phyloP scores from a whole-genome alignment of 2,797 vertebrate genomes.

The Ispidina picta region DNA sequence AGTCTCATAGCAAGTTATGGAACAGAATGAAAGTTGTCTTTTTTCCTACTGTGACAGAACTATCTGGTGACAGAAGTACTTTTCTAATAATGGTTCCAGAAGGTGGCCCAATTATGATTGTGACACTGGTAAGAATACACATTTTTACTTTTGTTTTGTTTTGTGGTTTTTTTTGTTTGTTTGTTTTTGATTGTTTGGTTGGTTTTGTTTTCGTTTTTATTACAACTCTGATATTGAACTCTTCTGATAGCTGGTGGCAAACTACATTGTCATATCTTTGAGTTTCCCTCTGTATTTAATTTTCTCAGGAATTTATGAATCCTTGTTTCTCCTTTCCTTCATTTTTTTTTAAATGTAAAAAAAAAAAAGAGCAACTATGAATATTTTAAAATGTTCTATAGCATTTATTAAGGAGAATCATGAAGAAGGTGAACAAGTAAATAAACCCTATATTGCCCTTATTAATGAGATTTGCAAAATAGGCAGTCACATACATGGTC shows the following conservation, averaged over 20 bases:
- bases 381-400: neutral
- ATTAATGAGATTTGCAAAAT: neutral
- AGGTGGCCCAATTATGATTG: neutral
- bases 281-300: neutral
- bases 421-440: neutral
- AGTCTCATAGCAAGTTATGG: neutral
- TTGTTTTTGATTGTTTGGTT: too few relatives aligned
- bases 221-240: neutral
- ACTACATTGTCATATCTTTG: neutral
- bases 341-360: neutral
- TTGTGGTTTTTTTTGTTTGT: too few relatives aligned
- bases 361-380: neutral
- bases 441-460: neutral
- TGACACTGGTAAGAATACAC: neutral
- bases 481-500: neutral
- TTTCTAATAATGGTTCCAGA: neutral
- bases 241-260: neutral
- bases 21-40: neutral
- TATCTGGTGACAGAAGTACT: neutral
- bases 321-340: neutral
- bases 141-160: neutral
- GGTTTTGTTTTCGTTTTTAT: neutral
- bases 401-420: neutral
- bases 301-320: neutral
- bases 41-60: neutral